Base-by-base conservation (phyloP, 1,140 invertebrate genomes). In the Dinoponera quadriceps region DNA sequence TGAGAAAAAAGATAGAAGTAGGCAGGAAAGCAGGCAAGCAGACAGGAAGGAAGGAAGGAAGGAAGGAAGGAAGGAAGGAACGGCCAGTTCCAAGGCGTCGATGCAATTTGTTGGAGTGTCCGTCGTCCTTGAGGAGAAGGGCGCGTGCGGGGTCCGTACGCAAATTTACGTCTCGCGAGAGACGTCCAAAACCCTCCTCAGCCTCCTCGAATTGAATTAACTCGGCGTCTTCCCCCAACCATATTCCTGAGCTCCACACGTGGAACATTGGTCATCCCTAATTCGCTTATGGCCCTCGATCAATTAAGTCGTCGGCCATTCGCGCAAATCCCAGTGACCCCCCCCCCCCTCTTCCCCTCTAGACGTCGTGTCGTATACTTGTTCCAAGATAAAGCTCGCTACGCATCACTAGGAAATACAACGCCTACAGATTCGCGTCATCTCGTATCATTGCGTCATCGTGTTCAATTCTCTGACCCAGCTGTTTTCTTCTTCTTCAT, bases 81-180 rank as follows among this genome's bases (percentile, higher is more conserved):
- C 22, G 44, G 65, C 77, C 59, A 86, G 80, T 86, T 62, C 72
- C 71, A 73, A 90, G 85, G 89, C 88, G 63, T 87, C 89, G 77
- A 84, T 83, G 90, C 78, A 90, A 92, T 92, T 92, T 92, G 86
- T 85, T 85, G 55, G 85, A 91, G 86, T 88, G 83, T 83, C 86
- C 78, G 54, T 78, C 73, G 78, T 85, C 73, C 60, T 62, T 83
- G 65, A 81, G 75, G 55, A 75, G 18, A 57, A 13, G 27, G 29
- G 69, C 66, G 82, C 29, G n/a, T 29, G 29, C 48, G 55, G 71
- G 78, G 84, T 85, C 22, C 75, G 85, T 85, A 86, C 85, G 84
- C 85, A 90, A 90, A 91, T 91, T 91, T 88, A 89, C 89, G 85
- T 89, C 84, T 90, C 80, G 78, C 87, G 75, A 85, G 90, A 88